Percentiles rank a stretch among this genome's conserved stretches.
Conservation (phyloP, 2,113 vertebrate species). For the Phyllostomus hastatus region DNA sequence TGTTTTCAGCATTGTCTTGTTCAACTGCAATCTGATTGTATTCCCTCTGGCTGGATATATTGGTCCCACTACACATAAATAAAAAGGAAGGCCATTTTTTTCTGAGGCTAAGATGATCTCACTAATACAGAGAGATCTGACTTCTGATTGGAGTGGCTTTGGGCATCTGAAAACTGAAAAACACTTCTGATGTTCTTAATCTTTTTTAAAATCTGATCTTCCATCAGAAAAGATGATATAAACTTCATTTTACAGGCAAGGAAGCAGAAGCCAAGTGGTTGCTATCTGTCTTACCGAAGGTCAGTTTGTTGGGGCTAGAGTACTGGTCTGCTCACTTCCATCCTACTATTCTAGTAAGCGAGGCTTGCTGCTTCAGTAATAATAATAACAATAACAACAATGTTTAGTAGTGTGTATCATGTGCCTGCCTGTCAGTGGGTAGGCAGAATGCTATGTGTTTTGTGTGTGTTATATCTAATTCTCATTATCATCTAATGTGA, state of each 20-base stretch:
- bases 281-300: background rate
- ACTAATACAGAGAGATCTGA: background rate
- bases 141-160: background rate
- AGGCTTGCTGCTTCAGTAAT: background rate
- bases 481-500: background rate
- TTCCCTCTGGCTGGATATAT: background rate
- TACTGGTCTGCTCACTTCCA: background rate
- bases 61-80: background rate
- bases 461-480: background rate
- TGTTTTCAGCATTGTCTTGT: background rate
- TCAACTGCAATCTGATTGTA: background rate
- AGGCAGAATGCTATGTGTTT: background rate
- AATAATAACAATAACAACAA: background rate
- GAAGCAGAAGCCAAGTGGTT: background rate
- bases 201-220: background rate
- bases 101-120: background rate
- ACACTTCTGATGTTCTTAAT: background rate
- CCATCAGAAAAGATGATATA: background rate
- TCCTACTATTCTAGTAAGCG: background rate
- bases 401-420: too few relatives aligned
- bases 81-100: background rate
- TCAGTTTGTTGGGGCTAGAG: background rate
- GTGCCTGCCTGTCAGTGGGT: background rate
- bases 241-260: conserved; percentile 2
- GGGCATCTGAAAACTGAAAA: background rate